These are phyloP conservation scores for Cheirogaleus major DNA, from an alignment of 2,797 vertebrate genomes.

Conservation along the genomic window DNA sequence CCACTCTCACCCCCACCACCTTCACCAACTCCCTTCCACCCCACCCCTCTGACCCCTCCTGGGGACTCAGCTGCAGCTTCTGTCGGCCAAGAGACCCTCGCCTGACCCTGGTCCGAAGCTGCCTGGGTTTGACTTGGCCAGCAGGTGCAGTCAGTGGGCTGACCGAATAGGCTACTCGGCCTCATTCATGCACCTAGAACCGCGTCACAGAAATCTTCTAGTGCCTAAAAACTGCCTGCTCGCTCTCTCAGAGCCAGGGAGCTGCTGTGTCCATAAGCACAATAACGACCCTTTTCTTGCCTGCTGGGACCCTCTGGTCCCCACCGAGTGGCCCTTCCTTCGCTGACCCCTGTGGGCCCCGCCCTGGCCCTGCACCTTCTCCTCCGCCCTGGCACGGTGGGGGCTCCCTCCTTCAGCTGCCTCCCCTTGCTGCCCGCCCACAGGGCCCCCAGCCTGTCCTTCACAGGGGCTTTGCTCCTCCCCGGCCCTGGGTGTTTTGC, in stretches of 20 bases:
- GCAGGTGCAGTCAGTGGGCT: slow-evolving; percentile 47
- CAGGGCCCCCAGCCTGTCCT: background rate
- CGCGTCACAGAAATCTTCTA: slow-evolving; percentile 86
- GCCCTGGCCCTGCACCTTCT: background rate
- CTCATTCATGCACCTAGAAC: slow-evolving; percentile 69
- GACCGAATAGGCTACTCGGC: slow-evolving; percentile 53
- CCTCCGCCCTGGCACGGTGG: background rate
- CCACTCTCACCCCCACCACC: background rate
- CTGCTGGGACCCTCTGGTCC: slow-evolving; percentile 67
- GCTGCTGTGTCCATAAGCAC: slow-evolving; percentile 90
- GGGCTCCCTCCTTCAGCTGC: background rate
- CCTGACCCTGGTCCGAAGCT: background rate
- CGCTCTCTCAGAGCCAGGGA: slow-evolving; percentile 83
- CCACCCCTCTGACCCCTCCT: background rate
- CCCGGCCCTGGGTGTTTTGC: background rate
- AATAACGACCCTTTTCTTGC: slow-evolving; percentile 80
- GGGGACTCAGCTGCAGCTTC: slow-evolving; percentile 41
- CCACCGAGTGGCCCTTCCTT: slow-evolving; percentile 18
- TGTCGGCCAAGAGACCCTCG: background rate
- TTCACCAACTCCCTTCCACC: background rate
- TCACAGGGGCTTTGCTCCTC: background rate
- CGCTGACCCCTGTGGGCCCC: background rate
- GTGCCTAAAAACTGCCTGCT: slow-evolving; percentile 89
- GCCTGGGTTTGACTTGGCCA: slow-evolving; percentile 32
- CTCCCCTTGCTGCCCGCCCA: background rate